Evolutionary conservation across 1,140 invertebrate genomes (phyloP), one percentile per base, ranked within the genome.

Genomic region (Armadillidium nasatum): DNA sequence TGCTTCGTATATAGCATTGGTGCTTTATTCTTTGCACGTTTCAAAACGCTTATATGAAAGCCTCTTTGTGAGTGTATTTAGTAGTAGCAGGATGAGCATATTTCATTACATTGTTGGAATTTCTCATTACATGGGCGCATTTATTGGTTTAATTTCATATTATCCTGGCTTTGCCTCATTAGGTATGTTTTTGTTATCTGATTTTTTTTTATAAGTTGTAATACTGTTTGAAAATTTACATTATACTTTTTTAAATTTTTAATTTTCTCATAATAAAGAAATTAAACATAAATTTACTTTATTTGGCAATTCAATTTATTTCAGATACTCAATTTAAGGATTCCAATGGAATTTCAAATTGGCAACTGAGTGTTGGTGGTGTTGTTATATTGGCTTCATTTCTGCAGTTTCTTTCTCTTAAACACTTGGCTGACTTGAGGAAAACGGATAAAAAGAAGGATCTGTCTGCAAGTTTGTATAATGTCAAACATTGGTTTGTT

Each of bases 1-100:
- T 15, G 68, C 19, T 9, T 75, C 60, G 66, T 66, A 15, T 15
- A 50, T 79, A 60, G 69, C 78, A 23, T 50, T 50, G 46, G 46
- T 60, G 50, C 19, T 15, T 60, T 60, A 60, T 60, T 2, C 33
- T 33, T 33, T 33, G 6, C 75, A 76, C 21, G 54, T 80, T 74
- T 77, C 71, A 33, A 54, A 92, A 81, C 87, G 94, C 82, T 88
- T 91, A 54, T 94, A 93, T 83, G 94, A 96, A 84, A 90, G 90
- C 21, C 87, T 88, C 79, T 91, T 84, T 82, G 83, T 95, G 10
- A 92, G 89, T 83, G 88, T 96, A 11, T 96, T 92, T 84, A 92
- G 93, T 11, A 86, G 90, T 76, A 88, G 88, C 54, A 91, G 89
- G 84, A 95, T 96, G 78, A 93, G 94, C 83, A 78, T 94, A 0